Conservation (phyloP, 1,140 invertebrate species). For the Pogonus chalceus region DNA sequence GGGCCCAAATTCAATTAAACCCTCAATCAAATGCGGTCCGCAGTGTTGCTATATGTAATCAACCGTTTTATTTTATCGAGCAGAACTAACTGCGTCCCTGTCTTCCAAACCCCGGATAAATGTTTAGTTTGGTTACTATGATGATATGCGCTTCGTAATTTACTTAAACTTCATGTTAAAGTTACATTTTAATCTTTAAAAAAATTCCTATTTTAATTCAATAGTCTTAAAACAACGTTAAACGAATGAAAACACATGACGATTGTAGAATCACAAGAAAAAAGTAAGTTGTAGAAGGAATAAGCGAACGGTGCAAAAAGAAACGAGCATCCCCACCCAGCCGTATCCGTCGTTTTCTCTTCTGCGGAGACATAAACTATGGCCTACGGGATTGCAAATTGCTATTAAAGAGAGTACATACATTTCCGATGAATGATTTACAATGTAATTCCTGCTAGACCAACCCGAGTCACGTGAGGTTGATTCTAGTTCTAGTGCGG, state of each 20-base stretch:
- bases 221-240: too few relatives aligned
- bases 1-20: constrained; percentile 21
- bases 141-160: too few relatives aligned
- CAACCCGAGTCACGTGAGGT: not conserved
- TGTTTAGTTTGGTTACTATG: too few relatives aligned
- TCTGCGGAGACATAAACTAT: not conserved
- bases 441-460: not conserved
- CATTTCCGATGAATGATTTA: not conserved
- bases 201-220: too few relatives aligned
- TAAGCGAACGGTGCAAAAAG: too few relatives aligned
- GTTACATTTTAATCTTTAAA: too few relatives aligned
- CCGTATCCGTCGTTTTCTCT: not conserved
- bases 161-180: too few relatives aligned
- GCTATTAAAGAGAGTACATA: not conserved
- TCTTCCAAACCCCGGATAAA: not conserved
- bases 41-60: constrained; percentile 9
- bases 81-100: not conserved
- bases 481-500: not conserved
- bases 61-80: constrained; percentile 7
- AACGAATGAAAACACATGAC: too few relatives aligned
- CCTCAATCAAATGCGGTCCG: constrained; percentile 19
- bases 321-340: too few relatives aligned
- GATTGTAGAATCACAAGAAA: too few relatives aligned
- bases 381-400: not conserved
- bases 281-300: too few relatives aligned